phyloP scores from a whole-genome alignment of 2,888 invertebrate genomes.

The Megamerina dolium region DNA sequence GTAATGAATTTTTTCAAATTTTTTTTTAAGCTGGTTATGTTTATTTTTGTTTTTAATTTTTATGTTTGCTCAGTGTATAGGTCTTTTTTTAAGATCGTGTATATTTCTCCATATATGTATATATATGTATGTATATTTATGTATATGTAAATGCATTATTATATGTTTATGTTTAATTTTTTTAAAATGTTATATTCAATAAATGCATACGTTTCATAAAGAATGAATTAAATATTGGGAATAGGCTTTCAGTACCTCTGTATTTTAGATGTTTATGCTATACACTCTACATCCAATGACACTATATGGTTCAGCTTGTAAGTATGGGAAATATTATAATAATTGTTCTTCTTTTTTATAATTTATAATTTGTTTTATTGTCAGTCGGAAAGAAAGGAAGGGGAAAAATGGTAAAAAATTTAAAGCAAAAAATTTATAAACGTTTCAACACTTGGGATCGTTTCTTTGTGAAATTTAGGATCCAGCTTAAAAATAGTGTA shows the following conservation, averaged over 20 bases:
- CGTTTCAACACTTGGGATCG: too few relatives aligned
- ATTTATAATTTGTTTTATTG: too few relatives aligned
- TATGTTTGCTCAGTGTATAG: slow-evolving; percentile 4
- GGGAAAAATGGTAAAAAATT: too few relatives aligned
- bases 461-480: too few relatives aligned
- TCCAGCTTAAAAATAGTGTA: too few relatives aligned
- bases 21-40: slow-evolving; percentile 19
- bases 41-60: slow-evolving; percentile 13
- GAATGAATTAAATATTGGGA: neutral
- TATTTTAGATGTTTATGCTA: neutral
- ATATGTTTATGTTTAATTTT: neutral
- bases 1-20: slow-evolving; percentile 2
- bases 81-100: neutral
- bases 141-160: neutral
- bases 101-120: neutral
- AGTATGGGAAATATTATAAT: too few relatives aligned
- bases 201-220: neutral
- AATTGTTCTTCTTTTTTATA: too few relatives aligned
- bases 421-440: too few relatives aligned
- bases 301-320: too few relatives aligned
- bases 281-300: neutral
- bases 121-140: too few relatives aligned
- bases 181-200: neutral
- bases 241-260: neutral
- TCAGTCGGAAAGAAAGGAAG: too few relatives aligned